Conservation (phyloP, 2,888 invertebrate species). For the Troides aeacus region DNA sequence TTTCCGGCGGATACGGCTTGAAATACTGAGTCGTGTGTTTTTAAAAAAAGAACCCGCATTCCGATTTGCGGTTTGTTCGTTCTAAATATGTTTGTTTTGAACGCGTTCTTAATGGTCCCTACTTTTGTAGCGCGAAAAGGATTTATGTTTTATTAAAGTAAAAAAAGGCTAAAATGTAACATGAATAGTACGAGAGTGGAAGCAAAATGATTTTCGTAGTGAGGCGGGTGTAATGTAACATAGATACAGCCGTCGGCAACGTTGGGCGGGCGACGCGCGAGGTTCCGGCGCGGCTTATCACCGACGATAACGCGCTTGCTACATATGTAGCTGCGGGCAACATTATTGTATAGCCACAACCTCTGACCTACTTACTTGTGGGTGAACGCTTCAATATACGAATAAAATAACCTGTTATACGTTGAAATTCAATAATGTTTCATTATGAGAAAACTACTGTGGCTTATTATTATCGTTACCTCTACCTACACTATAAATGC, state of each 20-base stretch:
- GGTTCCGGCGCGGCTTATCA: constrained; percentile 60
- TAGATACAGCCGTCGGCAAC: constrained; percentile 56
- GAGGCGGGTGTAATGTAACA: constrained; percentile 43
- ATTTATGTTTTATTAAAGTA: constrained; percentile 21
- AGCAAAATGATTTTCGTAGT: constrained; percentile 48
- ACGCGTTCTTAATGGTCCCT: constrained; percentile 9
- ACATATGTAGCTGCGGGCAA: constrained; percentile 33
- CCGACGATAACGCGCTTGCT: constrained; percentile 59
- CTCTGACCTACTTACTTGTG: constrained; percentile 33
- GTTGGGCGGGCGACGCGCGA: constrained; percentile 43
- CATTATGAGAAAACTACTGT: neutral
- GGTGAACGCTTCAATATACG: constrained; percentile 30
- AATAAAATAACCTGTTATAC: constrained; percentile 12
- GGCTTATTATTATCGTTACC: neutral
- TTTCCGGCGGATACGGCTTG: constrained; percentile 50
- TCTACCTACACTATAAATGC: neutral
- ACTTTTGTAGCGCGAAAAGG: constrained; percentile 7
- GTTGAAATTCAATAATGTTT: neutral
- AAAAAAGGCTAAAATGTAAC: constrained; percentile 14
- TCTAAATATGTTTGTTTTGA: constrained; percentile 31
- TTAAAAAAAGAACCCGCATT: constrained; percentile 30
- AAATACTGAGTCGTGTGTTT: constrained; percentile 39
- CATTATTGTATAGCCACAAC: constrained; percentile 28
- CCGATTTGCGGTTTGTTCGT: constrained; percentile 26
- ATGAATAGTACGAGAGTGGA: constrained; percentile 43